These are phyloP conservation scores for Myotis findleyi DNA, from an alignment of 2,797 vertebrate species.

Conservation along the genomic window DNA sequence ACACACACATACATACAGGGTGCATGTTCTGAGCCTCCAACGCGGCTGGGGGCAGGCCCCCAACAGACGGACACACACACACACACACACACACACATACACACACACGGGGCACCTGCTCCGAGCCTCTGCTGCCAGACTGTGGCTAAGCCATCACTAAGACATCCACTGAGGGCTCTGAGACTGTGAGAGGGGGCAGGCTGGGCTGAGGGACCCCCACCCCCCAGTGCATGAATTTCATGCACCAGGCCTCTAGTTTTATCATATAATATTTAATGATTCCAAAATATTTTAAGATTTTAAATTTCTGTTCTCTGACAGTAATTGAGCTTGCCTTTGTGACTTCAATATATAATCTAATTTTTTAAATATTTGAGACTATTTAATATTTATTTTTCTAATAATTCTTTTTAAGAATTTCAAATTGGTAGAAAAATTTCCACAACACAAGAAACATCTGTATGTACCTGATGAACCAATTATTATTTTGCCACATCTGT, in stretches of 20 bases:
- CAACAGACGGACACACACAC: too few relatives aligned
- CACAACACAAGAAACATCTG: neutral
- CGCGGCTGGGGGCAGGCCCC: too few relatives aligned
- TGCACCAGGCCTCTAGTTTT: neutral
- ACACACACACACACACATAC: too few relatives aligned
- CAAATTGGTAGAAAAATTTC: neutral
- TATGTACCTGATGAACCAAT: neutral
- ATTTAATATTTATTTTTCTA: neutral
- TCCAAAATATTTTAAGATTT: neutral
- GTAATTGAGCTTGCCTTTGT: neutral
- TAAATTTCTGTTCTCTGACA: neutral
- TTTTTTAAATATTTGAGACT: neutral
- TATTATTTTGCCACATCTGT: neutral
- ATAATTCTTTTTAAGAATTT: constrained; percentile 11
- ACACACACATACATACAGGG: too few relatives aligned
- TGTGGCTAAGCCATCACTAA: too few relatives aligned
- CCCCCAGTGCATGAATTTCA: too few relatives aligned
- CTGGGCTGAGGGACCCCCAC: too few relatives aligned
- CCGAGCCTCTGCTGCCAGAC: too few relatives aligned
- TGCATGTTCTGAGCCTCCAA: too few relatives aligned
- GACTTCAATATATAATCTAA: neutral
- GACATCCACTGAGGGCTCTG: too few relatives aligned
- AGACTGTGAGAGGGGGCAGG: too few relatives aligned
- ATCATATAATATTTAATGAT: neutral
- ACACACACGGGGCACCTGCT: too few relatives aligned